phyloP scores from a whole-genome alignment of 2,888 invertebrate genomes.

The Papilio elwesi region DNA sequence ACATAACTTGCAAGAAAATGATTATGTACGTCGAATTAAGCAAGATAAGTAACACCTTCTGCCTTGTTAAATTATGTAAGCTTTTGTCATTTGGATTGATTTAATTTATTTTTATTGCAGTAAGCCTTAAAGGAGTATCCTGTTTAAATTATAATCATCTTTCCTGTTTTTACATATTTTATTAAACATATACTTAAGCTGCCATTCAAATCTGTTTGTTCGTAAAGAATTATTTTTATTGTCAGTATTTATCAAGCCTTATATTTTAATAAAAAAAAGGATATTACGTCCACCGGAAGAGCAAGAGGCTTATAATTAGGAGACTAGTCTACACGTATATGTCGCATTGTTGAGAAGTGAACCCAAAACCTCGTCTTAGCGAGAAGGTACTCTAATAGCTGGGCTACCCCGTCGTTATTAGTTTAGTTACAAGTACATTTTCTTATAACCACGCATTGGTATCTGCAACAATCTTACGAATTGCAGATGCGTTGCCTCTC shows the following conservation, averaged over 20 bases:
- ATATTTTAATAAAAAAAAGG: too few species aligned
- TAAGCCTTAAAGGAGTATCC: conserved; percentile 19
- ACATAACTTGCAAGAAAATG: conserved; percentile 15
- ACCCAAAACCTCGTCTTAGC: too few species aligned
- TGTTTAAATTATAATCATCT: conserved; percentile 19
- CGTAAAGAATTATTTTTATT: neutral
- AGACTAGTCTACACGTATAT: too few species aligned
- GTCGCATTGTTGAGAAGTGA: too few species aligned
- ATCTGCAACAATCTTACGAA: too few species aligned
- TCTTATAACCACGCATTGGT: too few species aligned
- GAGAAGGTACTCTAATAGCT: too few species aligned
- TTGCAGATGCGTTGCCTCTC: too few species aligned
- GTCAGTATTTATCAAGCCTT: neutral
- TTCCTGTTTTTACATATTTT: neutral
- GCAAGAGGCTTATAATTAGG: too few species aligned
- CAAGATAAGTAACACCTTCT: conserved; percentile 8
- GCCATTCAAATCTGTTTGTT: neutral
- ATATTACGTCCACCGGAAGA: too few species aligned
- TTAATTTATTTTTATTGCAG: conserved; percentile 25
- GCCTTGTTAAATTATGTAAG: conserved; percentile 16
- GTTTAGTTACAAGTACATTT: too few species aligned
- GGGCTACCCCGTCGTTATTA: too few species aligned
- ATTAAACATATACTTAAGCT: neutral
- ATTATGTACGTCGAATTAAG: conserved; percentile 18
- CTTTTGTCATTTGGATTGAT: conserved; percentile 17